These are phyloP conservation scores for Pelecanus crispus DNA, from an alignment of 2,113 vertebrate species.

Conservation along the genomic window DNA sequence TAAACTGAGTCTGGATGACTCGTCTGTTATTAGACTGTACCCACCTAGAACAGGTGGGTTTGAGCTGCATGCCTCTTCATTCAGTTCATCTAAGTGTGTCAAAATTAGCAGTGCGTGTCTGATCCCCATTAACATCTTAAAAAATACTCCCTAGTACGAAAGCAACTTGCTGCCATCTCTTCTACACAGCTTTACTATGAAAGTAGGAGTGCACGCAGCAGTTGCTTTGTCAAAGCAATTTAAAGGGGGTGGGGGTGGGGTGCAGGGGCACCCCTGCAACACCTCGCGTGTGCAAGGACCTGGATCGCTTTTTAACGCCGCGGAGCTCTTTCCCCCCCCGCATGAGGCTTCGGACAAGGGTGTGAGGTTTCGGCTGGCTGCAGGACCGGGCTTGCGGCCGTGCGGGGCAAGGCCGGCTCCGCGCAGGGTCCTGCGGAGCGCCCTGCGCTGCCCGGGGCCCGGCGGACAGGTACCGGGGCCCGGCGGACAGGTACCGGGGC, in stretches of 20 bases:
- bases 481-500: too few species aligned
- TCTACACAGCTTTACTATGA: accelerated
- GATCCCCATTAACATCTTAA: not conserved
- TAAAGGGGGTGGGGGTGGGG: not conserved
- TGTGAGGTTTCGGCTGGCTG: not conserved
- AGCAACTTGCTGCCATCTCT: accelerated
- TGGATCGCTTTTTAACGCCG: accelerated
- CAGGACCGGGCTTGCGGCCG: not conserved
- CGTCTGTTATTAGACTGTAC: not conserved
- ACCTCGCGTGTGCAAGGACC: not conserved
- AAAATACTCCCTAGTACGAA: accelerated
- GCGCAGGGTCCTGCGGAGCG: not conserved
- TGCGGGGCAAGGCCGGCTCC: not conserved
- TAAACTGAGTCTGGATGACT: not conserved
- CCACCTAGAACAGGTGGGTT: not conserved
- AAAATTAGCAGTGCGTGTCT: not conserved
- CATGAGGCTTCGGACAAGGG: not conserved
- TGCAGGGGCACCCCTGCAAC: not conserved
- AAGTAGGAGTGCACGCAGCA: accelerated
- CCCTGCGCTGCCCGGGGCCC: not conserved
- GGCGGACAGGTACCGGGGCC: not conserved
- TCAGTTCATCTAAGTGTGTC: not conserved
- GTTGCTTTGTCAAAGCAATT: accelerated
- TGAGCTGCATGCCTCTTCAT: not conserved
- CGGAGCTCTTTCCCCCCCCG: not conserved